Base-by-base conservation (phyloP, 2,113 vertebrate species). In the Isichthys henryi region DNA sequence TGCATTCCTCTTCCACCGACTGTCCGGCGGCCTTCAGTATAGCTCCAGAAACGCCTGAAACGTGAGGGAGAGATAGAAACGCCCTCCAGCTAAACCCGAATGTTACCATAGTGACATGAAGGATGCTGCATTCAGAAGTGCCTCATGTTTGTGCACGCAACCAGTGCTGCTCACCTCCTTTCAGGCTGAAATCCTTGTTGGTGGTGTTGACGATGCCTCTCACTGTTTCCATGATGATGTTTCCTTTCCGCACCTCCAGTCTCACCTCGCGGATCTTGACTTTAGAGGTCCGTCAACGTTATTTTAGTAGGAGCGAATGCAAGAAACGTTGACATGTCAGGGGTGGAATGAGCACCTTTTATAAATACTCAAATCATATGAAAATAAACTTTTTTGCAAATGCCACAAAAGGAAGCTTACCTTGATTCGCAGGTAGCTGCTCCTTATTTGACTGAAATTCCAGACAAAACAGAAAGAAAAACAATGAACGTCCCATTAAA, bases 171-270 rank as follows among this genome's bases (percentile, higher is more conserved):
- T 45, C 87, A 93, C 94, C 94, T 88, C 21, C 35, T 89, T 48
- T 92, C 70, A 92, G 88, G 82, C 90, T 90, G 89, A 94, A 88
- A 19, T 91, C 23, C 2, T 58, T 52, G 66, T 91, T 94, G 84
- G 93, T 94, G 39, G 91, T 93, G 88, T 94, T 94, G 19, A 94
- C 92, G 21, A 94, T 93, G 31, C 91, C 92, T 74, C 88, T 58
- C 52, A 93, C 94, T 10, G 88, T 85, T 90, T 94, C 92, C 0
- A 3, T 86, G 17, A 90, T 92, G 50, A 94, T 92, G 88, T 92
- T 88, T 0, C 94, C 94, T 89, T 92, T 92, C 90, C 89, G 93
- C 6, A 94, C 89, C 70, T 93, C 91, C 58, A 94, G 80, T 53
- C 90, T 90, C n/a, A 91, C 90, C n/a, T 89, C 88, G 4, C 50